phyloP scores from a whole-genome alignment of 1,140 invertebrate genomes.

The Antheraea pernyi region DNA sequence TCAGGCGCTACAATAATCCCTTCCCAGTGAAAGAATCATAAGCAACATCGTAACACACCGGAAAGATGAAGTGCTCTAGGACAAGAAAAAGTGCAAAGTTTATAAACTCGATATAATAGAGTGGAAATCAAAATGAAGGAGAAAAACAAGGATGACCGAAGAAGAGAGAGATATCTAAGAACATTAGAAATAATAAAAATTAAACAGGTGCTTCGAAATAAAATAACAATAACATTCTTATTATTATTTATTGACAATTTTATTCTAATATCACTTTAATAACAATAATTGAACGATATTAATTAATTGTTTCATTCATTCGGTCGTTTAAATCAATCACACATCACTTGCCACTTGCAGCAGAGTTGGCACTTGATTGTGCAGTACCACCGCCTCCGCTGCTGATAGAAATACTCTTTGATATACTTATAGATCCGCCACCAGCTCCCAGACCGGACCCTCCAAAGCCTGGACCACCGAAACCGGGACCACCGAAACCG shows the following conservation, averaged over 20 bases:
- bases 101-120: too few relatives aligned
- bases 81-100: too few relatives aligned
- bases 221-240: neutral
- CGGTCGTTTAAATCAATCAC: neutral
- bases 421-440: conserved; percentile 21
- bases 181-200: neutral
- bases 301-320: neutral
- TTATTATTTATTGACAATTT: neutral
- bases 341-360: conserved; percentile 8
- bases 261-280: conserved; percentile 4
- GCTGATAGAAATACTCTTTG: conserved; percentile 23
- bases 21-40: too few relatives aligned
- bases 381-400: conserved; percentile 8
- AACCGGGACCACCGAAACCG: too few relatives aligned
- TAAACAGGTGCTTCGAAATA: neutral
- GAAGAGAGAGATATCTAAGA: neutral
- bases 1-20: too few relatives aligned
- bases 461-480: conserved; percentile 6
- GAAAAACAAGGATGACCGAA: too few relatives aligned
- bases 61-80: too few relatives aligned
- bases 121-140: too few relatives aligned
- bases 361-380: conserved; percentile 18
- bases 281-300: neutral
- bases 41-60: too few relatives aligned
- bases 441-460: neutral